Conservation (phyloP, 1,140 invertebrate genomes). For the Drosophila subobscura region DNA sequence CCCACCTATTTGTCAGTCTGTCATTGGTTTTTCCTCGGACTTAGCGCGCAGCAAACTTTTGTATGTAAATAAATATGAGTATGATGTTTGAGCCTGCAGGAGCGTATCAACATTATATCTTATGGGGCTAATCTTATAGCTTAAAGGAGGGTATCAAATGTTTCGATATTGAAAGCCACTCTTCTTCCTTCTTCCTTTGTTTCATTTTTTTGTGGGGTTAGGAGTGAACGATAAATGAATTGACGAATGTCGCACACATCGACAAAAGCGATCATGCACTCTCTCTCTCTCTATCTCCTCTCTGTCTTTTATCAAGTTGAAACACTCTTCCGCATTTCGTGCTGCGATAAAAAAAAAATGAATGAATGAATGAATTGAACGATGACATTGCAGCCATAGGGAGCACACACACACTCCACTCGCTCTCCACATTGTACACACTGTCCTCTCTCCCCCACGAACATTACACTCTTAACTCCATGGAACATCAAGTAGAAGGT, state of each 20-base stretch:
- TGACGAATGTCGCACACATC: constrained; percentile 22
- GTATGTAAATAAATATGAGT: no score
- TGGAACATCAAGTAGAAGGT: no score
- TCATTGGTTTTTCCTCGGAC: no score
- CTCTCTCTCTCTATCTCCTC: not conserved
- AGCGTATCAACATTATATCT: no score
- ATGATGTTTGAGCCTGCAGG: no score
- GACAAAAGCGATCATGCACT: not conserved
- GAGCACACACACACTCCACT: constrained; percentile 12
- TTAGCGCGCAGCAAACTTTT: no score
- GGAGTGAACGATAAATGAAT: constrained; percentile 52
- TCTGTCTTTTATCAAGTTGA: constrained; percentile 9
- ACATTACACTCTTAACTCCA: not conserved
- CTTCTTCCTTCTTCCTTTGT: constrained; percentile 24
- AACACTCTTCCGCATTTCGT: constrained; percentile 43
- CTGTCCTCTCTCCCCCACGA: not conserved
- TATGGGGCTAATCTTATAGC: no score
- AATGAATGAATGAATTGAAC: constrained; percentile 65
- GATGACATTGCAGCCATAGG: constrained; percentile 50
- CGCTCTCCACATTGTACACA: not conserved
- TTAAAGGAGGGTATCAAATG: no score
- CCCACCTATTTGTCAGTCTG: no score
- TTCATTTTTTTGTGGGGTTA: not conserved
- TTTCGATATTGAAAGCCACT: constrained; percentile 6
- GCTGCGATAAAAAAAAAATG: constrained; percentile 42